Evolutionary conservation across 2,113 vertebrate genomes (phyloP).

Genomic region (Malurus cyaneus): DNA sequence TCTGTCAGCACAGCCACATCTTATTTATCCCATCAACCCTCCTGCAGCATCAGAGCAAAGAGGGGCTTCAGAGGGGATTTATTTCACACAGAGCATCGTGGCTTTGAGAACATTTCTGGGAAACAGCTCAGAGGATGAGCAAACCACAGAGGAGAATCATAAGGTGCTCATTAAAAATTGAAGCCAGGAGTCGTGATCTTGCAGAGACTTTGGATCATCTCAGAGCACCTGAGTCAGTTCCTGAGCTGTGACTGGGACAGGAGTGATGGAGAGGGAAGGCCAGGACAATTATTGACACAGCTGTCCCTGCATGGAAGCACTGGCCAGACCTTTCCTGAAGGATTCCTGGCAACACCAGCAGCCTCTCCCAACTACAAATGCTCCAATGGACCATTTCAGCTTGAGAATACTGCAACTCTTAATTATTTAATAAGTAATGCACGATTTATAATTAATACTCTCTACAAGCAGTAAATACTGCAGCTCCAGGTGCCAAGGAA

Average conservation of each 20-base stretch:
- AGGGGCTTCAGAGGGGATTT: background rate
- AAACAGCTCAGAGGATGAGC: background rate
- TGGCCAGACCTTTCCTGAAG: background rate
- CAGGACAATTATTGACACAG: background rate
- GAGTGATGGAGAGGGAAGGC: background rate
- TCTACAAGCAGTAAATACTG: background rate
- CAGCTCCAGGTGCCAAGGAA: background rate
- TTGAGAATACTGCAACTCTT: background rate
- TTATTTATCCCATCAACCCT: background rate
- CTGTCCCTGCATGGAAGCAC: background rate
- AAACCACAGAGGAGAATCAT: background rate
- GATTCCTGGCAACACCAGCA: background rate
- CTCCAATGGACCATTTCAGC: background rate
- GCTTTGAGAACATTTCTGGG: background rate
- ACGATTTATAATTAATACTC: background rate
- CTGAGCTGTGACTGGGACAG: background rate
- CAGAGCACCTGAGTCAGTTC: background rate
- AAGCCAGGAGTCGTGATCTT: background rate
- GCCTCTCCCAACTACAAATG: background rate
- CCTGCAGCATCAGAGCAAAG: background rate
- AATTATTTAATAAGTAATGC: background rate
- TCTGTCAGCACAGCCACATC: background rate
- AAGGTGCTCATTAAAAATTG: background rate
- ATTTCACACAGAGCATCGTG: background rate
- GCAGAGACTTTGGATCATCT: background rate